phyloP scores from a whole-genome alignment of 2,888 invertebrate genomes.

The Agrilus mali region DNA sequence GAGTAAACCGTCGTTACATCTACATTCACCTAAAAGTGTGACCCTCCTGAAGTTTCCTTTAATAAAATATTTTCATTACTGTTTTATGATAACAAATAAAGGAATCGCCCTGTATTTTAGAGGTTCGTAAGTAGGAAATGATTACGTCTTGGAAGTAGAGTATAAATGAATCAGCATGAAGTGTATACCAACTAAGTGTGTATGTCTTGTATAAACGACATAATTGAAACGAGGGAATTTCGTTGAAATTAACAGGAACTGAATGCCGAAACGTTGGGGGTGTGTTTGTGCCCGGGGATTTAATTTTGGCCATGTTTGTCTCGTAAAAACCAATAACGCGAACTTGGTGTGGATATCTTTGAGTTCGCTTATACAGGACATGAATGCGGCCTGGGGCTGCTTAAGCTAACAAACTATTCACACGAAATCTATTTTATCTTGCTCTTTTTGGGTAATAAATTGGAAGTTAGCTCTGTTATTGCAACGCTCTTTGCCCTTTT shows the following conservation, averaged over 20 bases:
- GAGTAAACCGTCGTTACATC: too few relatives aligned
- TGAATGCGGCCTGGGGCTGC: conserved; percentile 13
- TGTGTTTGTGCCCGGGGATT: conserved; percentile 32
- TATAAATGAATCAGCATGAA: too few relatives aligned
- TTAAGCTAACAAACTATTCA: conserved; percentile 24
- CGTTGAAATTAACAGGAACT: conserved; percentile 32
- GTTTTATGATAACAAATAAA: too few relatives aligned
- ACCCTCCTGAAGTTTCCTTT: too few relatives aligned
- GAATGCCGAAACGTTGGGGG: conserved; percentile 35
- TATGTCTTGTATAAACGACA: conserved; percentile 9
- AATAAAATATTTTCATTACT: too few relatives aligned
- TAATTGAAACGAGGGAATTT: conserved; percentile 19
- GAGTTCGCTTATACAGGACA: conserved; percentile 16
- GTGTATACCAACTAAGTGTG: too few relatives aligned
- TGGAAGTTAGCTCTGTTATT: conserved; percentile 24
- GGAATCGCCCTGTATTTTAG: too few relatives aligned
- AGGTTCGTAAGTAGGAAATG: too few relatives aligned
- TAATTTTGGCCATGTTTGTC: conserved; percentile 36
- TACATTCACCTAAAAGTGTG: too few relatives aligned
- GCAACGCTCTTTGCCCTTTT: conserved; percentile 15
- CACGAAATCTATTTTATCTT: conserved; percentile 27
- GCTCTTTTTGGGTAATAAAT: conserved; percentile 25
- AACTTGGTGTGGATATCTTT: conserved; percentile 16
- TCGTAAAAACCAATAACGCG: conserved; percentile 36
- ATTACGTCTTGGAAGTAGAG: too few relatives aligned